Base-by-base conservation (phyloP, 2,888 invertebrate species). In the Luperina testacea region DNA sequence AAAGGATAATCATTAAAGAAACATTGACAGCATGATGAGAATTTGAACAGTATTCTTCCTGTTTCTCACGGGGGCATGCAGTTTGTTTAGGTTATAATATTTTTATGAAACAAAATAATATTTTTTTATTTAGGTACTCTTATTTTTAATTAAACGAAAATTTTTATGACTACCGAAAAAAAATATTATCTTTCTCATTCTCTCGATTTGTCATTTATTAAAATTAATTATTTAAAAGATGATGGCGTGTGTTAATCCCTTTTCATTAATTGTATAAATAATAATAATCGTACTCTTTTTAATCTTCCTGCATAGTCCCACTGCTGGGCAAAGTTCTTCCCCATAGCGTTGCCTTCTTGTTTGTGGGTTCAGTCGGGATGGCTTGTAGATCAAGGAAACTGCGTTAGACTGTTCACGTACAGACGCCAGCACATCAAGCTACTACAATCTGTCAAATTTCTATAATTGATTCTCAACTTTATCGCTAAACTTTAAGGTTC, bases 1-100 rank as follows among this genome's bases (percentile, higher is more conserved):
- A 64, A 78, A 67, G 61, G 72, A 15, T 72, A 79, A 75, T 64
- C 48, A 74, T 68, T 51, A 8, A 51, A 51, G 15, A 45, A 32
- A 65, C 64, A 57, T 75, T 32, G 59, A n/a, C 20, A 32, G 27
- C 27, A 20, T 65, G 63, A n/a, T 51, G 11, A 57, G 63, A 71
- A 76, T 76, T 67, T 65, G 11, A 81, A 53, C 20, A 15, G 20
- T 15, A 38, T 15, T 2, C 20, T 59, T 72, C 75, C 57, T 59
- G 57, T 57, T 48, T 72, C n/a, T 45, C 45, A 45, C 57, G 11
- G 2, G 11, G 3, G 11, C 8, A 15, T 2, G 17, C 32, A n/a
- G 1, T 45, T 32, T 65, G 45, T 63, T n/a, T 27, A 17, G 1
- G 20, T 45, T 70, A 17, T 24, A 17, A 42, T 59, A 11, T 59